Evolutionary conservation across 1,140 invertebrate genomes (phyloP).

Genomic region (Drosophila arizonae): DNA sequence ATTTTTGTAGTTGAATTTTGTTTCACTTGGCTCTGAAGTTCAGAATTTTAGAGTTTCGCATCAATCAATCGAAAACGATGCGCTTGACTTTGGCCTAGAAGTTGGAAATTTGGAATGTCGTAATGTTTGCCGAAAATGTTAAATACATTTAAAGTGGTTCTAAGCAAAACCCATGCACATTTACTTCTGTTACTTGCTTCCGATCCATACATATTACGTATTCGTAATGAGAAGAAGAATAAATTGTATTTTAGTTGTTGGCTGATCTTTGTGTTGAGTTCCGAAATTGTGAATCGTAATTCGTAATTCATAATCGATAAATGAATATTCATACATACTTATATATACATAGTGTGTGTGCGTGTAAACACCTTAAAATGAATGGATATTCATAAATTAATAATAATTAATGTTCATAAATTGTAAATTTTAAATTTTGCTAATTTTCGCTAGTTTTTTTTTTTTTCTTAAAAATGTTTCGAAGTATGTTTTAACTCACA

Average conservation of each 20-base stretch:
- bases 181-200: slow-evolving; percentile 25
- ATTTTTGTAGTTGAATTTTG: slow-evolving; percentile 55
- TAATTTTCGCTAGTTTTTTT: slow-evolving; percentile 74
- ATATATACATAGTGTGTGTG: slow-evolving; percentile 39
- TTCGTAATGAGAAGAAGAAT: slow-evolving; percentile 31
- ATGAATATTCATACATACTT: slow-evolving; percentile 39
- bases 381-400: slow-evolving; percentile 39
- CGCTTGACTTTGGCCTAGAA: slow-evolving; percentile 23
- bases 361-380: slow-evolving; percentile 32
- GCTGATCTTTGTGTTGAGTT: slow-evolving; percentile 20
- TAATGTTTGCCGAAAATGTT: slow-evolving; percentile 58
- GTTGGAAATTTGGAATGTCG: slow-evolving; percentile 37
- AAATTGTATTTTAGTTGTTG: slow-evolving; percentile 13
- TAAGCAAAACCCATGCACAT: slow-evolving; percentile 74
- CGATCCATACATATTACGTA: slow-evolving; percentile 15
- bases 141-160: slow-evolving; percentile 69
- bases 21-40: slow-evolving; percentile 41
- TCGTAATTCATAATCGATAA: slow-evolving; percentile 31
- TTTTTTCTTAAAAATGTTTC: slow-evolving; percentile 60
- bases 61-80: slow-evolving; percentile 66
- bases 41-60: slow-evolving; percentile 38
- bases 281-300: slow-evolving; percentile 33
- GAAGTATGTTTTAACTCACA: slow-evolving; percentile 52
- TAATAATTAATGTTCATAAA: slow-evolving; percentile 43
- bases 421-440: slow-evolving; percentile 76